These are phyloP conservation scores for Hippocampus abdominalis DNA, from an alignment of 2,113 vertebrate species.

Conservation along the genomic window DNA sequence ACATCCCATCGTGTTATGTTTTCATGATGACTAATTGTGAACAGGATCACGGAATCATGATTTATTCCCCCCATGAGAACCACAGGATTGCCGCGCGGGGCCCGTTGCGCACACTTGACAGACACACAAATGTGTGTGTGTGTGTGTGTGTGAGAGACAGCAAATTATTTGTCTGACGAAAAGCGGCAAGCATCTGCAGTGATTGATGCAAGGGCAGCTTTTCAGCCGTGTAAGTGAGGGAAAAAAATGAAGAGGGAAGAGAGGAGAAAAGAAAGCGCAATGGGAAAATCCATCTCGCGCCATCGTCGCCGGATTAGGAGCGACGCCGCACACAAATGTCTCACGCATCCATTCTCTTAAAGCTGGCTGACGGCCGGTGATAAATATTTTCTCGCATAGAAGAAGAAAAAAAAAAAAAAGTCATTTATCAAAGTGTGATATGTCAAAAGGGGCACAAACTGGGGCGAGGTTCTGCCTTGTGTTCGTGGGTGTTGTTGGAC, in stretches of 20 bases:
- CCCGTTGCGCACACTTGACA: neutral
- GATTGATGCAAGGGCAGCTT: slow-evolving; percentile 28
- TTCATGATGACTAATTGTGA: neutral
- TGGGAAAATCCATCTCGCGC: slow-evolving; percentile 35
- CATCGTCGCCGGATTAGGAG: slow-evolving; percentile 38
- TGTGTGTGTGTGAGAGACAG: slow-evolving; percentile 5
- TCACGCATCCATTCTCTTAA: slow-evolving; percentile 32
- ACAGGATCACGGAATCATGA: neutral
- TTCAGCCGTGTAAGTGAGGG: slow-evolving; percentile 11
- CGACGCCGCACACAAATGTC: slow-evolving; percentile 27
- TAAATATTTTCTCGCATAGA: slow-evolving; percentile 4
- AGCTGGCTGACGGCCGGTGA: slow-evolving; percentile 16
- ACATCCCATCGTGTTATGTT: neutral
- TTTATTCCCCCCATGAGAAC: neutral
- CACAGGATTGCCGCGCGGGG: neutral
- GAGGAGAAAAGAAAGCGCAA: slow-evolving; percentile 16
- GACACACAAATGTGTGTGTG: slow-evolving; percentile 30
- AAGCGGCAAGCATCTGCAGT: slow-evolving; percentile 35
- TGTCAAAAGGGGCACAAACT: neutral
- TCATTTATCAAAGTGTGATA: slow-evolving; percentile 32
- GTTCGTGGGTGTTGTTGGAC: neutral
- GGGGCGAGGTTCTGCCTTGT: slow-evolving; percentile 11
- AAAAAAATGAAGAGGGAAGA: neutral
- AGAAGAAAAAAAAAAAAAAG: slow-evolving; percentile 5
- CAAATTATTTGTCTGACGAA: slow-evolving; percentile 29